Evolutionary conservation across 2,113 vertebrate species (phyloP).

Genomic region (Amazona vittata): DNA sequence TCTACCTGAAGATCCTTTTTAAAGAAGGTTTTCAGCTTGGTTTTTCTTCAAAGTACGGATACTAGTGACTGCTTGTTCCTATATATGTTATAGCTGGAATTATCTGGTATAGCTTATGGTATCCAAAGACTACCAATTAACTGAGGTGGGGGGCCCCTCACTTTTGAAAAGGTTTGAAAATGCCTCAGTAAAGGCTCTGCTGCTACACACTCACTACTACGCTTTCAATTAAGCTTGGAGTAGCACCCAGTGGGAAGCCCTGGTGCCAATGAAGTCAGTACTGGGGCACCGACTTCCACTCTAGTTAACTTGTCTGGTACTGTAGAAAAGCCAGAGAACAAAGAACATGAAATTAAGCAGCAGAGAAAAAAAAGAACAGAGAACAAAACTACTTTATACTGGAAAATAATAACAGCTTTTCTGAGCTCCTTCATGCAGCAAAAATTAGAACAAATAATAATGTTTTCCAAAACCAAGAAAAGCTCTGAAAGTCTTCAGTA

Average conservation of each 20-base stretch:
- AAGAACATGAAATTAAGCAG: neutral
- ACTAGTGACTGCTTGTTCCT: neutral
- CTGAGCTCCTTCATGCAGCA: neutral
- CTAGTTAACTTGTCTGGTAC: neutral
- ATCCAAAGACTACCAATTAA: neutral
- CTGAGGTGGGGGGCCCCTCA: neutral
- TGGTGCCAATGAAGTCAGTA: neutral
- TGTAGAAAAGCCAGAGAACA: neutral
- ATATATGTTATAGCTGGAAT: neutral
- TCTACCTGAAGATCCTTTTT: neutral
- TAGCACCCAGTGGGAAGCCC: neutral
- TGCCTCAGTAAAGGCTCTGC: neutral
- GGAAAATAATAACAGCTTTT: neutral
- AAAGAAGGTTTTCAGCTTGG: neutral
- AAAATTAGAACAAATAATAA: neutral
- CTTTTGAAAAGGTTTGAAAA: neutral
- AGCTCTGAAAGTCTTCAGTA: neutral
- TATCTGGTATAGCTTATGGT: neutral
- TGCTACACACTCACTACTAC: neutral
- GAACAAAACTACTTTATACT: neutral
- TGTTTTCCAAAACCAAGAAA: neutral
- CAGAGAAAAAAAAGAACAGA: neutral
- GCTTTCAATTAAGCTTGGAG: constrained; percentile 1
- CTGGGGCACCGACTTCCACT: neutral
- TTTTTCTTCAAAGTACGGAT: neutral